Conservation (phyloP, 1,140 invertebrate genomes). For the Lepidurus arcticus region DNA sequence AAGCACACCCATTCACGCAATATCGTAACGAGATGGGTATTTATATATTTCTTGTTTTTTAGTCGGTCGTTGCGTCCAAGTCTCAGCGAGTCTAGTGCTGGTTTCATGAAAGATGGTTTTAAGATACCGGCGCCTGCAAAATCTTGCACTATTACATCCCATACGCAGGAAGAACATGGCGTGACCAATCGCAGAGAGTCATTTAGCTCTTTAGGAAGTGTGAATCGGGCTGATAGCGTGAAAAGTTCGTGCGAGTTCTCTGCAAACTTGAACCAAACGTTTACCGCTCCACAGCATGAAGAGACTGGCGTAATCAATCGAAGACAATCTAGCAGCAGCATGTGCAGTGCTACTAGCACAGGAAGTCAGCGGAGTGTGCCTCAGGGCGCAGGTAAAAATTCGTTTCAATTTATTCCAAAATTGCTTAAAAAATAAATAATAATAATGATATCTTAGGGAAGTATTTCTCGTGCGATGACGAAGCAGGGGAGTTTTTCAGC, state of each 20-base stretch:
- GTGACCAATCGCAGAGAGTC: slow-evolving; percentile 27
- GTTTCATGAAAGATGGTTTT: slow-evolving; percentile 22
- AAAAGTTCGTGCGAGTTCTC: not conserved
- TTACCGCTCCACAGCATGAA: not conserved
- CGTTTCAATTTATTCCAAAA: not conserved
- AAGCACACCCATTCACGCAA: slow-evolving; percentile 8
- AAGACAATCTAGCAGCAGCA: not conserved
- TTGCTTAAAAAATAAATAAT: not conserved
- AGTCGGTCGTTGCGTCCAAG: slow-evolving; percentile 22
- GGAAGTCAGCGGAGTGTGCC: slow-evolving; percentile 23
- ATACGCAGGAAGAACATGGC: not conserved
- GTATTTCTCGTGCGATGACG: slow-evolving; percentile 68
- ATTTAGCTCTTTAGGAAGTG: slow-evolving; percentile 27
- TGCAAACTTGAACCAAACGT: not conserved
- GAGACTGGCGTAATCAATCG: not conserved
- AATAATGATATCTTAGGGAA: slow-evolving; percentile 47
- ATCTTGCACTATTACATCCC: not conserved
- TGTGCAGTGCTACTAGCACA: not conserved
- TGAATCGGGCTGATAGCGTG: not conserved
- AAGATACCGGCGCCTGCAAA: slow-evolving; percentile 25
- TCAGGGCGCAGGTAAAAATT: slow-evolving; percentile 28
- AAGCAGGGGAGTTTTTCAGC: slow-evolving; percentile 73
- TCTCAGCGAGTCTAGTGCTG: not conserved
- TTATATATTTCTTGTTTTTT: slow-evolving; percentile 16
- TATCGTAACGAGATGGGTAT: not conserved